Conservation (phyloP, 64 coral and sea anemone species). For the Stichodactyla mertensii region DNA sequence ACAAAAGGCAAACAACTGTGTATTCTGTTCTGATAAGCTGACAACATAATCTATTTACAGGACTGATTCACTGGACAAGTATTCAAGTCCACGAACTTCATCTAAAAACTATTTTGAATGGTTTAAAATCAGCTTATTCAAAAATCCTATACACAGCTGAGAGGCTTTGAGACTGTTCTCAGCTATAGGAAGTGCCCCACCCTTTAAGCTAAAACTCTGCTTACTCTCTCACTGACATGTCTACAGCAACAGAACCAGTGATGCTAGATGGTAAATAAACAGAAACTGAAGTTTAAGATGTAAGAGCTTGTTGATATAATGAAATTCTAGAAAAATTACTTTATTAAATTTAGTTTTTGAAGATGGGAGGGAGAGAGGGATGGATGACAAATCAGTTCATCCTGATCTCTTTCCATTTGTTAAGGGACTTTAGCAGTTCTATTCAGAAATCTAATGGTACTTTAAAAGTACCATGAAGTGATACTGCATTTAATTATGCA, state of each 20-base stretch:
- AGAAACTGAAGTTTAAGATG: too few relatives aligned
- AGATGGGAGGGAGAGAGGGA: neutral
- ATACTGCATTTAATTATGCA: too few relatives aligned
- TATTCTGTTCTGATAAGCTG: neutral
- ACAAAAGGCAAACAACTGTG: neutral
- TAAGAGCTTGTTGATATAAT: too few relatives aligned
- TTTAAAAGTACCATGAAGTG: neutral
- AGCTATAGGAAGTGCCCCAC: slow-evolving; percentile 8
- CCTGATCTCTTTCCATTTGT: neutral
- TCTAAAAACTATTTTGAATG: neutral
- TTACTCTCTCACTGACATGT: neutral
- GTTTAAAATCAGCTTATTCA: neutral
- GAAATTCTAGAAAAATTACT: too few relatives aligned
- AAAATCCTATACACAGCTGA: neutral
- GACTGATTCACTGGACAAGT: neutral
- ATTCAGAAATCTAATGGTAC: neutral
- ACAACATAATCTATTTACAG: neutral
- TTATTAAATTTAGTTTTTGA: neutral
- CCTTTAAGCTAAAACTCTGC: neutral
- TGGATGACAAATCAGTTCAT: neutral
- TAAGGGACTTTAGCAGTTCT: neutral
- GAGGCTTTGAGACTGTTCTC: neutral
- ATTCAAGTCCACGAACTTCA: neutral
- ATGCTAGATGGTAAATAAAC: neutral
- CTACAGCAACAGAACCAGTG: neutral